Evolutionary conservation across 2,113 vertebrate genomes (phyloP), one percentile per base, ranked within the genome.

Genomic region (Oceanodroma tethys): DNA sequence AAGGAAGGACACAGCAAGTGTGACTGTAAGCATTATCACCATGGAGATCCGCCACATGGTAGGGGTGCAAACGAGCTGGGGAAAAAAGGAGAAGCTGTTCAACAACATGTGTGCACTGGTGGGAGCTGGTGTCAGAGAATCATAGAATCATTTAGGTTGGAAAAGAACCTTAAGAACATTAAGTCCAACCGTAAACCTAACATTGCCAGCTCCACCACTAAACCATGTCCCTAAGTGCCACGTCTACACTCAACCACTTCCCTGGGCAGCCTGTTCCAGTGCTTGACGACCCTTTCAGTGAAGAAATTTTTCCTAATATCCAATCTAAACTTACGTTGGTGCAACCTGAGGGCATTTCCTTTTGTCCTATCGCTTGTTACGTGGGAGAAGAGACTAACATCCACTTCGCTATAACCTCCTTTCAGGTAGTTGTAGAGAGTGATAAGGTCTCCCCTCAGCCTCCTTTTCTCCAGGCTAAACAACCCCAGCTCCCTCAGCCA

Each of bases 1-100:
- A 19, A 96, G 5, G 18, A 98, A 74, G 56, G 98, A 98, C 89
- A 97, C 94, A 4, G 95, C 78, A 29, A 98, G 86, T 83, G 97
- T 97, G 90, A 97, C 95, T 88, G 88, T 62, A 38, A 98, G 96
- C 97, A 98, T 98, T 45, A 95, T 34, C 27, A 98, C 58, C 42
- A 98, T 96, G 92, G 96, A 98, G 83, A 98, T 75, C 74, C 98
- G 91, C 98, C 98, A 98, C 1, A 12, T 47, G 52, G 81, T 62
- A 23, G 98, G 98, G 5, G 98, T 98, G 71, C 98, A 98, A 48
- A 98, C 96, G 0, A 98, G 96, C 98, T 98, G 86, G 65, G 56
- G 22, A 68, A 80, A 70, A 88, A 76, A 84, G 50, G 3, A 47
- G 22, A 81, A 87, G 72, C 21, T 58, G 8, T 43, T 96, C 42